Conservation (phyloP, 2,797 vertebrate genomes). For the Delichon dasypus region DNA sequence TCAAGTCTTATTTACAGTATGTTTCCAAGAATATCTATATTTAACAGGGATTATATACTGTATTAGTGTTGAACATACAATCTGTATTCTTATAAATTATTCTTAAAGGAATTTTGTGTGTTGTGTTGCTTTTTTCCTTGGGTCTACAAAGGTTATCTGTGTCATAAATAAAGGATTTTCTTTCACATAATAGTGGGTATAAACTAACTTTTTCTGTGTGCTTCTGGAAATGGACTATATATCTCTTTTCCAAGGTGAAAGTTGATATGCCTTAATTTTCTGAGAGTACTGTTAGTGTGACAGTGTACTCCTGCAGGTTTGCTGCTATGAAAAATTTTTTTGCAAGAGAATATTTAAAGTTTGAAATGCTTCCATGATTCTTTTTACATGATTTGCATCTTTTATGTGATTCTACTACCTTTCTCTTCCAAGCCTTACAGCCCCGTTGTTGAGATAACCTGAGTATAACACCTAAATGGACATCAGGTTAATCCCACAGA, state of each 20-base stretch:
- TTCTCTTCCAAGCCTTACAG: background rate
- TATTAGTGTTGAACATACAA: background rate
- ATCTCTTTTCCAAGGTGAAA: background rate
- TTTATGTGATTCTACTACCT: background rate
- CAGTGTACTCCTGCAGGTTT: background rate
- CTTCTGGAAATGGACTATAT: background rate
- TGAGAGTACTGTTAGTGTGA: background rate
- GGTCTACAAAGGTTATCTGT: background rate
- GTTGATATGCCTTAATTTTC: background rate
- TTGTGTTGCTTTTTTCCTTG: accelerated
- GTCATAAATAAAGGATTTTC: background rate
- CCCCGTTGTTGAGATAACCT: accelerated
- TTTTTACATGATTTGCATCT: background rate
- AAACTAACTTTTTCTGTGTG: background rate
- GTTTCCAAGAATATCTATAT: background rate
- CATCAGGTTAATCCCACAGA: background rate
- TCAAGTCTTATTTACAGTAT: background rate
- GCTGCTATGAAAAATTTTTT: background rate
- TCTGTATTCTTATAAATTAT: background rate
- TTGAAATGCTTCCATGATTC: background rate
- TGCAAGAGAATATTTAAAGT: background rate
- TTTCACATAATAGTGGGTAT: background rate
- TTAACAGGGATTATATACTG: background rate
- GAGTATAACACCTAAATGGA: background rate
- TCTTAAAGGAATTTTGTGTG: background rate